phyloP scores from a whole-genome alignment of 2,113 vertebrate species.

The Semnopithecus entellus region DNA sequence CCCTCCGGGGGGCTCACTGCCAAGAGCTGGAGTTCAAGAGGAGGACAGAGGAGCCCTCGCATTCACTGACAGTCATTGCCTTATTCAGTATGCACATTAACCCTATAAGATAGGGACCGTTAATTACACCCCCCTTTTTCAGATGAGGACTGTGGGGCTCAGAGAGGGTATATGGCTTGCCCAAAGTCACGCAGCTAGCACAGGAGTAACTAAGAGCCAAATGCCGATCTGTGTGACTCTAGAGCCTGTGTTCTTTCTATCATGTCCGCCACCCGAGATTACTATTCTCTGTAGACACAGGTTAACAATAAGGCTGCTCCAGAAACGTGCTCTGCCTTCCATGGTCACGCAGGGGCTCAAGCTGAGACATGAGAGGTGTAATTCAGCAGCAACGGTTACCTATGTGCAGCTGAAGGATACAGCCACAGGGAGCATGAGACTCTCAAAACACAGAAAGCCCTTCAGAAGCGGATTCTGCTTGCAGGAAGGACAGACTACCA shows the following conservation, averaged over 20 bases:
- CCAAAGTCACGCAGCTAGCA: not conserved
- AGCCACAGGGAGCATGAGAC: not conserved
- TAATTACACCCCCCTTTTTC: not conserved
- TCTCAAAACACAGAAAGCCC: slow-evolving; percentile 27
- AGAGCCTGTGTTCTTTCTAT: not conserved
- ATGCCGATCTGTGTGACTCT: not conserved
- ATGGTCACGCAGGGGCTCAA: not conserved
- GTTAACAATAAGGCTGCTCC: not conserved
- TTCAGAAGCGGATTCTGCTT: not conserved
- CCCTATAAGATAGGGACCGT: not conserved
- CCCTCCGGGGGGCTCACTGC: not conserved
- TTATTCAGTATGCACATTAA: not conserved
- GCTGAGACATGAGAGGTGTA: not conserved
- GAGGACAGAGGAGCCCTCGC: not conserved
- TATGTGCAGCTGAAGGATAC: not conserved
- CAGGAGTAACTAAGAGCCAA: not conserved
- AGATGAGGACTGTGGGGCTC: not conserved
- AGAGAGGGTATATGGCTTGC: not conserved
- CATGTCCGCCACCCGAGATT: not conserved
- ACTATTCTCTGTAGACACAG: not conserved
- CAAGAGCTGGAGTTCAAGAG: slow-evolving; percentile 28
- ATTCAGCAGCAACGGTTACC: not conserved
- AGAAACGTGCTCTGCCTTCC: not conserved
- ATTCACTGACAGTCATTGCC: not conserved
- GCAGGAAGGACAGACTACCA: not conserved